These are phyloP conservation scores for Labroides dimidiatus DNA, from an alignment of 2,797 vertebrate genomes.

Conservation along the genomic window DNA sequence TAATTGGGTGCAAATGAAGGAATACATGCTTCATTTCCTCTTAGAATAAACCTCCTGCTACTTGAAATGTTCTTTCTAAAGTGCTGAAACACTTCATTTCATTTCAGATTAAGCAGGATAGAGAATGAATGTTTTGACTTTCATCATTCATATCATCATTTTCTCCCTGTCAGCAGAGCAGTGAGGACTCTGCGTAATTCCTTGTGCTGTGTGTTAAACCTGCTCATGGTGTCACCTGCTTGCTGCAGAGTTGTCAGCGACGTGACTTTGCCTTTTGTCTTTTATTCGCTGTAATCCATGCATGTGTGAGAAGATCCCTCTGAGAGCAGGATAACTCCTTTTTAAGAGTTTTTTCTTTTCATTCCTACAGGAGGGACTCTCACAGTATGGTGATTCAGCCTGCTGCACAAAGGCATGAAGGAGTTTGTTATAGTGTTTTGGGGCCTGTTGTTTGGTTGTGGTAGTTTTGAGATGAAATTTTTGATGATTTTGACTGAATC, in stretches of 20 bases:
- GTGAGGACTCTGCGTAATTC: conserved; percentile 49
- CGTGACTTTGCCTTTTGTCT: conserved; percentile 73
- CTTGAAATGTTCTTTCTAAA: too few relatives aligned
- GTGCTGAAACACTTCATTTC: too few relatives aligned
- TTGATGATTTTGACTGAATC: conserved; percentile 41
- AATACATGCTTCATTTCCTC: too few relatives aligned
- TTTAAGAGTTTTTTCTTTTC: conserved; percentile 68
- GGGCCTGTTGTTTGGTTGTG: conserved; percentile 2
- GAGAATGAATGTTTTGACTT: conserved; percentile 18
- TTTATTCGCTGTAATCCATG: conserved; percentile 75
- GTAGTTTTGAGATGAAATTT: conserved; percentile 26
- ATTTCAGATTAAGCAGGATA: not conserved
- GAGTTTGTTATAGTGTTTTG: not conserved
- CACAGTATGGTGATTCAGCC: conserved; percentile 31
- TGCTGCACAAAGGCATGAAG: not conserved
- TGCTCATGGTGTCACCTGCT: conserved; percentile 58
- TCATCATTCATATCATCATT: conserved; percentile 24
- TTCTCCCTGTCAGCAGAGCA: conserved; percentile 14
- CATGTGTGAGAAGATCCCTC: conserved; percentile 80
- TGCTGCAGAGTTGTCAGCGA: conserved; percentile 45
- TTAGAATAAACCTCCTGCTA: too few relatives aligned
- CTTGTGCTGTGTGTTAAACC: conserved; percentile 59
- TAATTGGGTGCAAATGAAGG: too few relatives aligned
- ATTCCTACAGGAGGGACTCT: conserved; percentile 74
- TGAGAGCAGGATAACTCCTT: conserved; percentile 75